These are phyloP conservation scores for Pseudochirops cupreus DNA, from an alignment of 2,797 vertebrate genomes.

Conservation along the genomic window DNA sequence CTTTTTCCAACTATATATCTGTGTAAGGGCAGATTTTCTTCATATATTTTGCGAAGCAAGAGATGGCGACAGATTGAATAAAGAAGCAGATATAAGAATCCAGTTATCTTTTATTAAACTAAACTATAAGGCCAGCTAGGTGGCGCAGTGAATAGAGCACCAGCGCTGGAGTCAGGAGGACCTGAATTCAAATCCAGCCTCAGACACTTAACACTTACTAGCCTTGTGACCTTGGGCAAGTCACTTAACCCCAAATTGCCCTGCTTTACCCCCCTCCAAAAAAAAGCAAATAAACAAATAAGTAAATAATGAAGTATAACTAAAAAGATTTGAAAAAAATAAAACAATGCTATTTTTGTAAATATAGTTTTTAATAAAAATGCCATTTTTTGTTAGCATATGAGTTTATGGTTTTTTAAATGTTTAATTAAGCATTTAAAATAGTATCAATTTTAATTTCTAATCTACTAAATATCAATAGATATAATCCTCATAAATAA, in stretches of 20 bases:
- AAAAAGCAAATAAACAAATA: no score
- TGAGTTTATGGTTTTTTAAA: neutral
- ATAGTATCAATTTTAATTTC: neutral
- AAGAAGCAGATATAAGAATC: neutral
- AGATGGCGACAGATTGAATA: neutral
- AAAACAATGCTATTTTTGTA: neutral
- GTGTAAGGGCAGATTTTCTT: neutral
- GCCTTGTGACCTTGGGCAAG: no score
- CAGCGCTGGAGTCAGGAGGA: no score
- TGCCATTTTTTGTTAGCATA: neutral
- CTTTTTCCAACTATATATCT: neutral
- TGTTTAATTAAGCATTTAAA: neutral
- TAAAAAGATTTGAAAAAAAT: neutral
- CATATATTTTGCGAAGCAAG: neutral
- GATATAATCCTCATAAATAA: neutral
- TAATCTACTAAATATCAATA: neutral
- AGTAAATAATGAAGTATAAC: neutral
- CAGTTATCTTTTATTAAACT: neutral
- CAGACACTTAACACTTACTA: no score
- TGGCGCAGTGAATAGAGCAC: no score
- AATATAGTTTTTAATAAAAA: neutral
- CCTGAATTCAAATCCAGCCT: no score
- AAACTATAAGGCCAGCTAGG: no score
- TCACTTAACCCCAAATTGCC: no score
- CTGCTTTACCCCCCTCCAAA: no score